Evolutionary conservation across 2,888 invertebrate genomes (phyloP), one percentile per base, ranked within the genome.

Genomic region (Gymnosoma rotundatum): DNA sequence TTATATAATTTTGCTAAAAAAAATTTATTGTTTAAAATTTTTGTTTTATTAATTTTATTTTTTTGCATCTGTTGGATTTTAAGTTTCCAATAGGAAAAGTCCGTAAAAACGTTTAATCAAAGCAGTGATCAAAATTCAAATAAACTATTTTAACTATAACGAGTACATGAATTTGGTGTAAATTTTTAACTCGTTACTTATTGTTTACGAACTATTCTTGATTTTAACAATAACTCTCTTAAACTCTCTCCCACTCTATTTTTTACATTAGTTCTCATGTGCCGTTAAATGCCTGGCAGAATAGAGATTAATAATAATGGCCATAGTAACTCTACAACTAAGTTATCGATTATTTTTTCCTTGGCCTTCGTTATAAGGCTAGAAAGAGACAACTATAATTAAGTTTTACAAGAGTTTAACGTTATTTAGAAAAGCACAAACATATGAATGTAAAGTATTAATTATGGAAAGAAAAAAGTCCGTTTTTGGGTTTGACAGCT

Each of bases 281-380:
- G 8, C 25, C 12, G 69, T 70, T 54, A 38, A 36, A 20, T 50
- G 18, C 0, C 36, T n/a, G 21, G 21, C 54, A n/a, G 45, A 6
- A 70, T 14, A 72, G 32, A 70, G 54, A 42, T 2, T 38, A 54
- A 25, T 20, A 42, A 56, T 63, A 63, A 61, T 66, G 54, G 73
- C 54, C 73, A 74, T 56, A 73, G 73, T 81, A 81, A 81, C 81
- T 80, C 81, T 81, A 78, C 78, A 84, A 81, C 78, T 73, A 10
- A 64, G 84, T 84, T 84, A 84, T 84, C 81, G 84, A 84, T 84
- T 84, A 76, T 42, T 84, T 61, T 81, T 81, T 84, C 84, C 84
- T 84, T 84, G 84, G 81, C 84, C 84, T 84, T 84, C 78, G 61
- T 63, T 81, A 38, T 67, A 45, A 52, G 25, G 70, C 20, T 60